These are phyloP conservation scores for Spheniscus mendiculus DNA, from an alignment of 2,113 vertebrate species.

Conservation along the genomic window DNA sequence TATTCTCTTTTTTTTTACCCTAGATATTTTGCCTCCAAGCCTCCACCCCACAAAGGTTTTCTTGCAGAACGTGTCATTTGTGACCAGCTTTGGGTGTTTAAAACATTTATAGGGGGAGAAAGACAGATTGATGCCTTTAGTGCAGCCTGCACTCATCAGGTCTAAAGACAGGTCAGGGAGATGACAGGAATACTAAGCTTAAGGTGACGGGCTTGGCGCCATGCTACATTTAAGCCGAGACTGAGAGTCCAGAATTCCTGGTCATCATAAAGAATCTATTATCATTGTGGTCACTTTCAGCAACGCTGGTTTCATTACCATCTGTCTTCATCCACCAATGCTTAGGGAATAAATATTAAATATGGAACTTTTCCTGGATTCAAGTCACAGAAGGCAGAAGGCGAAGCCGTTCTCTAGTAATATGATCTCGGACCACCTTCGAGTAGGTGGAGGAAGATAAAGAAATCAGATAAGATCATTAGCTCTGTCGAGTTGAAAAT, in stretches of 20 bases:
- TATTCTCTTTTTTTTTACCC: not conserved
- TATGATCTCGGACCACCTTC: not conserved
- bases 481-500: slow-evolving; percentile 80
- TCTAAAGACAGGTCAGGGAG: slow-evolving; percentile 75
- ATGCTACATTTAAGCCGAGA: slow-evolving; percentile 76
- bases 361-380: slow-evolving; percentile 74
- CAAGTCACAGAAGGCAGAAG: slow-evolving; percentile 61
- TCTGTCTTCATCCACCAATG: slow-evolving; percentile 77
- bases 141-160: slow-evolving; percentile 67
- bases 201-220: slow-evolving; percentile 75
- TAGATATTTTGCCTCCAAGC: not conserved
- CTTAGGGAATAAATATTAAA: slow-evolving; percentile 80
- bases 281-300: slow-evolving; percentile 81
- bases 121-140: slow-evolving; percentile 79
- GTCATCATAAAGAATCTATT: slow-evolving; percentile 83
- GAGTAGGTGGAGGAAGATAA: slow-evolving; percentile 13
- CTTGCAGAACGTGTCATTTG: slow-evolving; percentile 61
- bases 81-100: slow-evolving; percentile 69
- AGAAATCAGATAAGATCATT: slow-evolving; percentile 73
- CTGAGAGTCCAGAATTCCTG: slow-evolving; percentile 79
- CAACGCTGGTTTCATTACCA: slow-evolving; percentile 80
- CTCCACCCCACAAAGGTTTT: slow-evolving; percentile 1
- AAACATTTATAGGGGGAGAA: slow-evolving; percentile 70
- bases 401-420: slow-evolving; percentile 30
- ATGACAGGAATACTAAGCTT: slow-evolving; percentile 71